These are phyloP conservation scores for Muricea muricata DNA, from an alignment of 92 coral and sea anemone genomes.

Conservation along the genomic window DNA sequence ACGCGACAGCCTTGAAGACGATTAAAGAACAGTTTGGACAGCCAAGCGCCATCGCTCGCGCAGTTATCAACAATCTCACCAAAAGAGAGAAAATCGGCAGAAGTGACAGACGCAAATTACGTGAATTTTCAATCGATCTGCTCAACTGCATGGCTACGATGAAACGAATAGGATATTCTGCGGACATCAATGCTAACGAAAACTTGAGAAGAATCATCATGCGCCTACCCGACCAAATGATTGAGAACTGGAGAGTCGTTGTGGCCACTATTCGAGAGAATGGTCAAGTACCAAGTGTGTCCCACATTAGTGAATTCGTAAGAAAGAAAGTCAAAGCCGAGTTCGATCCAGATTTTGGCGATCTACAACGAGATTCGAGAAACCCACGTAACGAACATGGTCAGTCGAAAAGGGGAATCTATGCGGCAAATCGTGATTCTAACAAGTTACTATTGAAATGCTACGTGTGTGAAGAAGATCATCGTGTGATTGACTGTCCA, in stretches of 20 bases:
- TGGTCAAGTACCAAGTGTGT: conserved; percentile 5
- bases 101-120: conserved; percentile 18
- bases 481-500: neutral
- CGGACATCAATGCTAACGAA: too few species aligned
- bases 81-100: too few species aligned
- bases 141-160: conserved; percentile 55
- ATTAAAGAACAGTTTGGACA: conserved; percentile 67
- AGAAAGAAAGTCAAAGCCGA: conserved; percentile 43
- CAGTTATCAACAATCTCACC: too few species aligned
- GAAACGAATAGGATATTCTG: conserved; percentile 12
- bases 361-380: conserved; percentile 23
- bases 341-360: conserved; percentile 62
- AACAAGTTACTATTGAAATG: neutral
- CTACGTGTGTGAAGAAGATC: neutral
- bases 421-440: neutral
- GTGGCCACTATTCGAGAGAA: conserved; percentile 27
- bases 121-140: conserved; percentile 55
- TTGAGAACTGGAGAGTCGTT: conserved; percentile 45
- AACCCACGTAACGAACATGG: too few species aligned
- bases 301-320: conserved; percentile 23
- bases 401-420: conserved; percentile 5
- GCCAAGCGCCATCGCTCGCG: conserved; percentile 57
- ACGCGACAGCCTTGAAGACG: too few species aligned
- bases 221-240: too few species aligned
- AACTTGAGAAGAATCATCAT: too few species aligned